A percentile compares a stretch with the other conserved stretches of the same genome.
Conservation (phyloP, 2,888 invertebrate species). For the Eristalinus sepulchralis region DNA sequence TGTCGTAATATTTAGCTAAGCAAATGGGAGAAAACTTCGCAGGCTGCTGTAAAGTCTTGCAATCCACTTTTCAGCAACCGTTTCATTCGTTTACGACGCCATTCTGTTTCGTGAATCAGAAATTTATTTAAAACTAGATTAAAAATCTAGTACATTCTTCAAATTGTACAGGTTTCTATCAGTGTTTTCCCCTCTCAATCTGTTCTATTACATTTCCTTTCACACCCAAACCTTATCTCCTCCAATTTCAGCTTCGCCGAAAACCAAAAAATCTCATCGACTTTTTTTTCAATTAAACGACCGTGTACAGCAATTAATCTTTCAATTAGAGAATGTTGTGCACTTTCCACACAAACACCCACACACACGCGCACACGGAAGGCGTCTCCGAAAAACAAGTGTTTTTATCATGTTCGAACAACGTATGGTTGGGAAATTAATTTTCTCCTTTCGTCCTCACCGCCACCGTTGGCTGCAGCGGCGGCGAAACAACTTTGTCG, state of each 20-base stretch:
- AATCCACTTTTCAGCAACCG: no score
- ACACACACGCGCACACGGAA: no score
- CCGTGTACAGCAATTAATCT: conserved; percentile 43
- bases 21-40: no score
- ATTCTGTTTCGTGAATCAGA: no score
- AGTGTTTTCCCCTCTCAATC: no score
- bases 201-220: background rate
- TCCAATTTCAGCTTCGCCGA: no score
- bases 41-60: no score
- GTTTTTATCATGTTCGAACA: conserved; percentile 48
- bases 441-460: conserved; percentile 3
- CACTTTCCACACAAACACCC: background rate
- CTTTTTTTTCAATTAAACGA: background rate
- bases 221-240: background rate
- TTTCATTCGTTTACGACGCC: no score
- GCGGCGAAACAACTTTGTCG: conserved; percentile 53
- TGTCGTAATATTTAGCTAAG: no score
- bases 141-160: no score
- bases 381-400: conserved; percentile 46
- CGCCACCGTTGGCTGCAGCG: background rate
- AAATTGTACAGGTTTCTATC: no score
- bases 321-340: conserved; percentile 65
- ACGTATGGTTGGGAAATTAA: conserved; percentile 31
- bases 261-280: background rate
- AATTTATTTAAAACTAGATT: no score